Conservation (phyloP, 1,140 invertebrate genomes). For the Ceratosolen solmsi region DNA sequence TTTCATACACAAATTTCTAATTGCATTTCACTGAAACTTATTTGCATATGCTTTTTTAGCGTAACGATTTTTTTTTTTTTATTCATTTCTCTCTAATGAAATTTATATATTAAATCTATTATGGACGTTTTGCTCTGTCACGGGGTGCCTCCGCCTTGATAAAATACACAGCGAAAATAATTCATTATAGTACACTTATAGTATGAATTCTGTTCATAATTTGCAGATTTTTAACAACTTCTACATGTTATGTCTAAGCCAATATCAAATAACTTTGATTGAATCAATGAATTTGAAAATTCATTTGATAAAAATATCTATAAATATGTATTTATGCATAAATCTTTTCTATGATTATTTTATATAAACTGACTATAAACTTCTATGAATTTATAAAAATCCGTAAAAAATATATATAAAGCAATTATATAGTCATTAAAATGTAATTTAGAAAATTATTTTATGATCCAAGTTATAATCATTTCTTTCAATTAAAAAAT, state of each 20-base stretch:
- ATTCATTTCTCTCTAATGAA: constrained; percentile 25
- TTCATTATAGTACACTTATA: constrained; percentile 14
- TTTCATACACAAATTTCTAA: neutral
- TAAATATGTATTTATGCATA: neutral
- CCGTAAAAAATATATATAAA: neutral
- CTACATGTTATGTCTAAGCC: neutral
- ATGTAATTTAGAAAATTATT: no score
- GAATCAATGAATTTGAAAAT: no score
- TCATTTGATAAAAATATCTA: constrained; percentile 24
- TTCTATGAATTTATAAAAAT: neutral
- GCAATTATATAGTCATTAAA: no score
- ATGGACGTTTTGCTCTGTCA: constrained; percentile 54
- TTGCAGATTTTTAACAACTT: neutral
- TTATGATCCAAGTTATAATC: no score
- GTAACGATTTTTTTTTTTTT: neutral
- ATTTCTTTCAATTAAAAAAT: no score
- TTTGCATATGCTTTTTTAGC: neutral
- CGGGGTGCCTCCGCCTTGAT: constrained; percentile 50
- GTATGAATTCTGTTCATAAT: constrained; percentile 1
- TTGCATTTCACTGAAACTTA: neutral
- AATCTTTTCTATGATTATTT: neutral
- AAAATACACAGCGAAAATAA: constrained; percentile 41
- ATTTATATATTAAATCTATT: constrained; percentile 43
- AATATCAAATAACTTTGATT: constrained; percentile 17
- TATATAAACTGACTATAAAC: neutral